Evolutionary conservation across 2,797 vertebrate species (phyloP).

Genomic region (Eutrigla gurnardus): DNA sequence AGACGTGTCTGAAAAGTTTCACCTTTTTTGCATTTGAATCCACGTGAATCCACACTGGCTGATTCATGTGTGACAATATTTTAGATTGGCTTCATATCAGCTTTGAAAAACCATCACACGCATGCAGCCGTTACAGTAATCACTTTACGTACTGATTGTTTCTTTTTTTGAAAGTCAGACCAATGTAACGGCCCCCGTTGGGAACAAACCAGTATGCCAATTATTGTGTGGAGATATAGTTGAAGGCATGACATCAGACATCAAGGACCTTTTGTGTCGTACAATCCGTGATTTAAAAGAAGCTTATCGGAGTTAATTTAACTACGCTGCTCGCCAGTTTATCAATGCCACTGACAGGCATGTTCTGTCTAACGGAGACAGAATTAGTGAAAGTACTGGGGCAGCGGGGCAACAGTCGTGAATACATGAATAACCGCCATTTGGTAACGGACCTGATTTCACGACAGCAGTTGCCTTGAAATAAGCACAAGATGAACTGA

Average conservation of each 20-base stretch:
- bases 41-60: background rate
- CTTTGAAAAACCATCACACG: background rate
- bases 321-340: slow-evolving; percentile 21
- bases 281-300: slow-evolving; percentile 25
- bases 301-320: slow-evolving; percentile 18
- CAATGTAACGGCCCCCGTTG: slow-evolving; percentile 14
- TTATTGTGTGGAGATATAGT: slow-evolving; percentile 22
- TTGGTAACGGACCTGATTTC: slow-evolving; percentile 27
- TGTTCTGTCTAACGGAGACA: slow-evolving; percentile 20
- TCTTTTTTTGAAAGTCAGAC: background rate
- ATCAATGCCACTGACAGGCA: slow-evolving; percentile 23
- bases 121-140: background rate
- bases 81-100: background rate
- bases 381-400: slow-evolving; percentile 44
- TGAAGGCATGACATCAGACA: slow-evolving; percentile 18
- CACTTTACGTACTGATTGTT: background rate
- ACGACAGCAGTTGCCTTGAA: slow-evolving; percentile 41
- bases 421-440: slow-evolving; percentile 47
- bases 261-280: slow-evolving; percentile 25
- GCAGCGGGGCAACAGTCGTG: slow-evolving; percentile 13
- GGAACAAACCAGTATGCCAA: slow-evolving; percentile 24
- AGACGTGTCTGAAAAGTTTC: background rate
- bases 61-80: slow-evolving; percentile 8
- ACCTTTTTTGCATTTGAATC: background rate
- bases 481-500: slow-evolving; percentile 29